Evolutionary conservation across 1,140 invertebrate species (phyloP), one percentile per base, ranked within the genome.

Genomic region (Eueides isabella): DNA sequence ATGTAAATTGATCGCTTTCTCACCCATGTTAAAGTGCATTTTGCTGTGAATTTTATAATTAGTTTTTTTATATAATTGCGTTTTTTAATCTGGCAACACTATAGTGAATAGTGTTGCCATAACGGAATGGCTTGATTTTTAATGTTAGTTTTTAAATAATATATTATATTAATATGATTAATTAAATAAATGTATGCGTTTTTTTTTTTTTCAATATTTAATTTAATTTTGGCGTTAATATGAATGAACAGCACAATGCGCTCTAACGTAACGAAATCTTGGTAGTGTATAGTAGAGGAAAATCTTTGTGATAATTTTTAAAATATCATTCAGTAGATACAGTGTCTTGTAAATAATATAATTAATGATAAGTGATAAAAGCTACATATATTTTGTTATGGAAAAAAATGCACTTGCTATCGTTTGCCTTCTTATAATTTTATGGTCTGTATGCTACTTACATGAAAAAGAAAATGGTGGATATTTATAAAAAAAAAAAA

Each of bases 341-440:
- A 70, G 76, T 82, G 80, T 88, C 75, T 83, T 91, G 85, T 91
- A 90, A 82, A 90, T 90, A 89, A 76, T 85, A 84, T 79, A 76
- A 76, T 85, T 84, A 80, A 80, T 86, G 81, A 67, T 77, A 90
- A 92, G 91, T 87, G 85, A 85, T 90, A 91, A 55, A 85, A 83
- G 86, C 82, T 83, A 81, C 77, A 82, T 92, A 90, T 92, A 90
- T 92, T 92, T 90, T 90, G 89, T 90, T 90, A 88, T 83, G 84
- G 82, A 86, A 82, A 80, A 85, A 84, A 79, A 80, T 80, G 84
- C 85, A 83, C 85, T 77, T 83, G 61, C 67, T 87, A 81, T 88
- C 69, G 80, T 89, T 90, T 89, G 89, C 86, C 77, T 86, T 14
- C 6, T 19, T 6, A 28, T 61, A 38, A 19, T 63, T 14, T 28